Evolutionary conservation across 2,113 vertebrate species (phyloP).

Genomic region (Barnardius zonarius): DNA sequence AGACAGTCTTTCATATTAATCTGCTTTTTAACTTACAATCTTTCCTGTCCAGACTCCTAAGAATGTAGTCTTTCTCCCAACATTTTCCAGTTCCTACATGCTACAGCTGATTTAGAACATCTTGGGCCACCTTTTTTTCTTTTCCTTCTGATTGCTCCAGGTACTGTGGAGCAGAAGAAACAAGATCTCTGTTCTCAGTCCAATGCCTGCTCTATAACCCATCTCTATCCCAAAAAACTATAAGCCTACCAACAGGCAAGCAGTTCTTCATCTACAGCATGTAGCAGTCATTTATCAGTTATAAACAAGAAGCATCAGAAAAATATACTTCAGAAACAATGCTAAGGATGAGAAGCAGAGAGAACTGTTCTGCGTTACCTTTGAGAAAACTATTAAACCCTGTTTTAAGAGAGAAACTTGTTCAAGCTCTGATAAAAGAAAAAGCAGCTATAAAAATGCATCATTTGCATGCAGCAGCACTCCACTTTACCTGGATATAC

Average conservation of each 20-base stretch:
- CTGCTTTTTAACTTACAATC: background rate
- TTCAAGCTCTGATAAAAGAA: background rate
- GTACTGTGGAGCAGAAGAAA: background rate
- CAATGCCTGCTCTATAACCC: background rate
- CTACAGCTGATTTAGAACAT: background rate
- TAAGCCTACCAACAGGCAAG: background rate
- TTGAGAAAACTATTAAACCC: background rate
- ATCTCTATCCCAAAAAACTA: background rate
- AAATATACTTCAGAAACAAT: background rate
- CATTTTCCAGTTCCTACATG: background rate
- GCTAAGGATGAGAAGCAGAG: background rate
- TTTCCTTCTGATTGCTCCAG: background rate
- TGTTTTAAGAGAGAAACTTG: background rate
- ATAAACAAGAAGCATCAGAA: background rate
- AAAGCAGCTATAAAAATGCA: background rate
- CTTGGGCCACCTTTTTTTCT: background rate
- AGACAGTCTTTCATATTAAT: background rate
- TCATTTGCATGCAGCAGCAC: background rate
- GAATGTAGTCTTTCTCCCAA: background rate
- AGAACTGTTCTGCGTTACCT: background rate
- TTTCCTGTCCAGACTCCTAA: background rate
- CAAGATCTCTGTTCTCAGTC: background rate
- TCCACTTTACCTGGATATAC: conserved; percentile 27
- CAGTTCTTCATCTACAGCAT: background rate
- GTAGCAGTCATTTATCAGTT: background rate